Evolutionary conservation across 2,888 invertebrate species (phyloP), one percentile per base, ranked within the genome.

Genomic region (Cerceris ruficornis): DNA sequence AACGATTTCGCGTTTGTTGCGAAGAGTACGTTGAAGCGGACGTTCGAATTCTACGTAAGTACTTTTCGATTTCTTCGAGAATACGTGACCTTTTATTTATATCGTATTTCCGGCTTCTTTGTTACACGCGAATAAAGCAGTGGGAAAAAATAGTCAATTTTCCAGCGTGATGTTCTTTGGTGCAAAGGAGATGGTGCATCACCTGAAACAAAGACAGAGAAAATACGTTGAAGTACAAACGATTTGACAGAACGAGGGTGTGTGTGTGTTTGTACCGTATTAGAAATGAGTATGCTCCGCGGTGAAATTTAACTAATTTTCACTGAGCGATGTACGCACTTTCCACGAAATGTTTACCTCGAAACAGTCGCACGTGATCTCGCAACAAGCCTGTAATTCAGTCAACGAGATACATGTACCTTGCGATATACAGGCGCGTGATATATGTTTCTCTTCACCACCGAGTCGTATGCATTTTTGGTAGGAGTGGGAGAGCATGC

Each of bases 191-290:
- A 28, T 69, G 82, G 85, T 80, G 82, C 88, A 89, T 89, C 83
- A 90, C 89, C 89, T 90, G 88, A 6, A 90, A 90, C 75, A 49
- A 28, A 28, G 60, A 41, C 8, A 17, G 49, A 15, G 13, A n/a
- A 17, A 17, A n/a, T 28, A 15, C 28, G 14, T 64, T 59, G 43
- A 28, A 43, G 59, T 46, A 46, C 8, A 46, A 46, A 46, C 8
- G 11, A 8, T 8, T 11, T 11, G 5, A 46, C 11, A 11, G 8
- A 46, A 11, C 6, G 46, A 11, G n/a, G n/a, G 4, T 28, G 28
- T 1, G 4, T 28, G 28, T 28, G 28, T 28, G 28, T 28, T 28
- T 28, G 28, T 11, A 39, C 28, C 8, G 42, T 57, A 7, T 15
- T 17, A 39, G 28, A 28, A 17, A 46, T 17, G 15, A 49, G 13